Evolutionary conservation across 2,888 invertebrate genomes (phyloP), one percentile per base, ranked within the genome.

Genomic region (Cyclophora albipunctata): DNA sequence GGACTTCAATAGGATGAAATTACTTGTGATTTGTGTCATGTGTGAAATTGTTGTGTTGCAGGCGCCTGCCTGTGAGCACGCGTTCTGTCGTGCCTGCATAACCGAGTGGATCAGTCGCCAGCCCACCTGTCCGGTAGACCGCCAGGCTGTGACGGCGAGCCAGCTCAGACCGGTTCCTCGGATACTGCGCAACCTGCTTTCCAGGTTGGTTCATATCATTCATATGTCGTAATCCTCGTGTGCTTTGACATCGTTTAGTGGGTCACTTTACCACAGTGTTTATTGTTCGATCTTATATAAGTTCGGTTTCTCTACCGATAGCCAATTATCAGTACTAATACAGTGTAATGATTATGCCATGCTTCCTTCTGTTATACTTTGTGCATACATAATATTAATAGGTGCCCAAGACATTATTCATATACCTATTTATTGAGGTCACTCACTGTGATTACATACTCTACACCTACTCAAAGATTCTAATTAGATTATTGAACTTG

Each of bases 31-130:
- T 47, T 37, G 42, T 41, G 46, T 34, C 45, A 46, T 5, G 45
- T 40, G 20, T 20, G 20, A 2, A 20, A 20, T 20, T 20, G 20
- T 20, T 20, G 53, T 52, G 53, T 66, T 55, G 51, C 79, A 97
- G 97, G 97, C 98, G 49, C 97, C 97, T 47, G 93, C 93, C 67
- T 98, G 98, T 83, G 98, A 98, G 79, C 98, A 98, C 89, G 97
- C 98, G 51, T 98, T 98, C 85, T 98, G 98, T 81, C 92, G 94
- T 67, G 92, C 92, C 47, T 98, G 98, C 82, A 98, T 98, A 67
- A 95, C 95, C 56, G 97, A 98, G 84, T 98, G 98, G 98, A 92
- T 98, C 61, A 94, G 95, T 59, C 92, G 96, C 47, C 97, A 98
- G 78, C 96, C 96, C 20, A 97, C 96, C 40, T 98, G 98, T 75